Evolutionary conservation across 1,140 invertebrate species (phyloP), one percentile per base, ranked within the genome.

Genomic region (Rhagoletis pomonella): DNA sequence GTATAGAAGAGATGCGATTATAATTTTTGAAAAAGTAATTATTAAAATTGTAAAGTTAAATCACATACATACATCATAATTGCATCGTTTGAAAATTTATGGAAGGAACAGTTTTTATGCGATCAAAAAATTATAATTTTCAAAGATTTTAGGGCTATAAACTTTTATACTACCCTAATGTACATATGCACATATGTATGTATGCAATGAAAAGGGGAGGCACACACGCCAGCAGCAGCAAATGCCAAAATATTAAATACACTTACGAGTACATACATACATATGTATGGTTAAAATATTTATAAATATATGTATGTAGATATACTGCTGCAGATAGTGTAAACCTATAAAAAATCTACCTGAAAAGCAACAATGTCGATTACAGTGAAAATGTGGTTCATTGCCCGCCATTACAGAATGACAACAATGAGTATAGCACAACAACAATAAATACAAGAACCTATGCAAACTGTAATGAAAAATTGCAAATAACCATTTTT

Each of bases 301-400:
- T 0, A 73, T 42, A 47, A 19, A 29, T 29, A 65, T 44, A 44
- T 10, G 39, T 5, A 17, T 4, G 14, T 3, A 14, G 14, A 14
- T n/a, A 9, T n/a, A n/a, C n/a, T n/a, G n/a, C n/a, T n/a, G n/a
- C n/a, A n/a, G n/a, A n/a, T n/a, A n/a, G n/a, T n/a, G n/a, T n/a
- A n/a, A n/a, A n/a, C n/a, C 67, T 73, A 44, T 44, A 73, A 47
- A 10, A 67, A 19, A n/a, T 39, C n/a, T n/a, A 29, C 64, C 10
- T 29, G 19, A 10, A 19, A 67, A 42, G 12, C 67, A 73, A 44
- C 67, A 81, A 81, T 55, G 73, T 81, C 44, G 73, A 81, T 81
- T 81, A 81, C 17, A 81, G 73, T 42, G 73, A 81, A n/a, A 81
- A 81, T 81, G 73, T 81, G 73, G 73, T 81, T 81, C 44, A 81